These are phyloP conservation scores for Hecatera dysodea DNA, from an alignment of 2,888 invertebrate genomes.

Conservation along the genomic window DNA sequence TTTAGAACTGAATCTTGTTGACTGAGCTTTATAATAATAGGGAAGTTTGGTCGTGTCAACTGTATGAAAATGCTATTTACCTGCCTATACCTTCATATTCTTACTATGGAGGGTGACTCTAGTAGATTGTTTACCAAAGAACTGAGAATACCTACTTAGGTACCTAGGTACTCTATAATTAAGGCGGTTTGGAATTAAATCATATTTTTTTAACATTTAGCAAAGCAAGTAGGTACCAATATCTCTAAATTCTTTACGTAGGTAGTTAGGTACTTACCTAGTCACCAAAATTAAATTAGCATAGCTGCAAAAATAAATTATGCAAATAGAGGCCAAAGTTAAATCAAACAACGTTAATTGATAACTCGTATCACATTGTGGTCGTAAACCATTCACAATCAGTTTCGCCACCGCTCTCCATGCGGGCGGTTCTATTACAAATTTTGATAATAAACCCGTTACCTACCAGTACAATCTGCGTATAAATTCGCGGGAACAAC, in stretches of 20 bases:
- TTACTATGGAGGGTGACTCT: too few species aligned
- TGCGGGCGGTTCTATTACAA: constrained; percentile 44
- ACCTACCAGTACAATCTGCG: neutral
- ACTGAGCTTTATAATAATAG: too few species aligned
- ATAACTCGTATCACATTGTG: constrained; percentile 54
- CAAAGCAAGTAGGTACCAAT: too few species aligned
- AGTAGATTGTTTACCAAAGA: too few species aligned
- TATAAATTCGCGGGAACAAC: constrained; percentile 35
- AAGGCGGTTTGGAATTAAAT: too few species aligned
- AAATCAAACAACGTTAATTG: constrained; percentile 58
- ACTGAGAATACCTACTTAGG: too few species aligned
- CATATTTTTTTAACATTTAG: too few species aligned
- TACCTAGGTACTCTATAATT: too few species aligned
- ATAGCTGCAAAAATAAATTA: constrained; percentile 34
- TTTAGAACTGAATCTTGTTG: too few species aligned
- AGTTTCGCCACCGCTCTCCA: constrained; percentile 46
- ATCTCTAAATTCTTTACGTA: neutral
- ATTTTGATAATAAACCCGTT: constrained; percentile 35
- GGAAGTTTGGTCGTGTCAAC: too few species aligned
- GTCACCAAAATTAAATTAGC: constrained; percentile 18
- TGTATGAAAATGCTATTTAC: too few species aligned
- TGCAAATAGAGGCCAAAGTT: constrained; percentile 55
- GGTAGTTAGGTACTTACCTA: neutral
- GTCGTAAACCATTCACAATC: constrained; percentile 50
- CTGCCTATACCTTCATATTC: too few species aligned